A percentile compares a stretch with the other conserved stretches of the same genome.
These are phyloP conservation scores for Gandaritis pyraliata DNA, from an alignment of 2,888 invertebrate genomes.

Conservation along the genomic window DNA sequence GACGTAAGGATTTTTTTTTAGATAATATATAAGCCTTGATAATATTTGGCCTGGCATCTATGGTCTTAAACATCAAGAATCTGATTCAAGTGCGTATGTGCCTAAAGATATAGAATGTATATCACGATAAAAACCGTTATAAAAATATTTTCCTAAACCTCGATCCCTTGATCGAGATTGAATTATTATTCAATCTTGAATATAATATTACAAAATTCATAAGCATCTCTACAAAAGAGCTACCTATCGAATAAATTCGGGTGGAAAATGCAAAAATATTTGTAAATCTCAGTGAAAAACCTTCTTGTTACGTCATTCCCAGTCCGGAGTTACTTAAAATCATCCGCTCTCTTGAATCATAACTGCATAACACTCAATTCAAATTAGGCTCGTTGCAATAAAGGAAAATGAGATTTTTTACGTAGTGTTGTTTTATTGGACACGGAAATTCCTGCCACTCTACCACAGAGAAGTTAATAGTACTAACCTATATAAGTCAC, in stretches of 20 bases:
- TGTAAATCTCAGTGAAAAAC: conserved; percentile 14
- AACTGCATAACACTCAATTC: conserved; percentile 83
- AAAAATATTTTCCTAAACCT: no score
- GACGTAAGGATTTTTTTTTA: no score
- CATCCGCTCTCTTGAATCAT: conserved; percentile 81
- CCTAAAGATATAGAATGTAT: no score
- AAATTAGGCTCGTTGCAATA: conserved; percentile 81
- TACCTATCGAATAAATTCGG: background rate
- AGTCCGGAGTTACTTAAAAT: conserved; percentile 71
- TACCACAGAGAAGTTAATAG: conserved; percentile 33
- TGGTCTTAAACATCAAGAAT: no score
- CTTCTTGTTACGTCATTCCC: conserved; percentile 48
- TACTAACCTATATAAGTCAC: background rate
- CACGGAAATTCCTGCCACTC: conserved; percentile 62
- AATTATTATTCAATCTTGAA: no score
- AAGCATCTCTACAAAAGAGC: background rate
- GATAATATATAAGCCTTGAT: no score
- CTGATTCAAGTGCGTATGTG: no score
- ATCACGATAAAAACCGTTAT: no score
- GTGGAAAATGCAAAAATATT: conserved; percentile 8
- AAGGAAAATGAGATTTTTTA: conserved; percentile 83
- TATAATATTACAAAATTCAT: no score
- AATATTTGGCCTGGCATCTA: no score
- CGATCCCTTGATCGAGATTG: no score
- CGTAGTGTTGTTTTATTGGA: conserved; percentile 81